Base-by-base conservation (phyloP, 2,113 vertebrate species). In the Pelecanoides urinatrix region DNA sequence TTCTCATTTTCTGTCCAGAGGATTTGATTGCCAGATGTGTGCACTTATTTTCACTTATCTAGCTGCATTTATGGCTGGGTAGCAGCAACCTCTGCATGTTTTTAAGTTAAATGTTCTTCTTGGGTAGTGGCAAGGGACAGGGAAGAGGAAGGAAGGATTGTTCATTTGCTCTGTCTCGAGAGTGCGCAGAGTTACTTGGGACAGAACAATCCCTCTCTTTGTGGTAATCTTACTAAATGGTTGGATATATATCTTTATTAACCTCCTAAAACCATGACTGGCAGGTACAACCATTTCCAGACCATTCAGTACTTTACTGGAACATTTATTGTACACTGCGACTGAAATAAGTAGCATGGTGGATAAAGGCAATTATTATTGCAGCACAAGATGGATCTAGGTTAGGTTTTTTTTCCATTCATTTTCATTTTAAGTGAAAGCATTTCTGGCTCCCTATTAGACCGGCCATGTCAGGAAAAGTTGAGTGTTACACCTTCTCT, bases 351-450 rank as follows among this genome's bases (percentile, higher is more conserved):
- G 32, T 75, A 78, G n/a, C 66, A 32, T 55, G 34, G 53, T 9
- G n/a, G 61, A 81, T 86, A 76, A 78, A 91, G 88, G 80, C 49
- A 90, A 84, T 91, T 93, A 93, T 86, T 90, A 77, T 45, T 89
- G 61, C 63, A 86, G 38, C 26, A 76, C 23, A 42, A 72, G 30
- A 82, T 72, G 58, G 32, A 78, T 75, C 52, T 47, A 66, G 47
- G 61, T 63, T 63, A 63, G 44, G 17, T 8, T 0, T 4, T 19
- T 27, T 93, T 58, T 10, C 45, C 34, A 88, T 84, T 87, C 34
- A 22, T 90, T 96, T 95, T 95, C 34, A 80, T 93, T 96, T 86
- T 77, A 87, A 91, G 83, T 85, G 70, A 71, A 90, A 92, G 32
- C 66, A 62, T 82, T 94, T 85, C 86, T 86, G 66, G 40, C 49